A percentile compares a stretch with the other conserved stretches of the same genome.
These are phyloP conservation scores for Abrostola triplasia DNA, from an alignment of 2,888 invertebrate species.

Conservation along the genomic window DNA sequence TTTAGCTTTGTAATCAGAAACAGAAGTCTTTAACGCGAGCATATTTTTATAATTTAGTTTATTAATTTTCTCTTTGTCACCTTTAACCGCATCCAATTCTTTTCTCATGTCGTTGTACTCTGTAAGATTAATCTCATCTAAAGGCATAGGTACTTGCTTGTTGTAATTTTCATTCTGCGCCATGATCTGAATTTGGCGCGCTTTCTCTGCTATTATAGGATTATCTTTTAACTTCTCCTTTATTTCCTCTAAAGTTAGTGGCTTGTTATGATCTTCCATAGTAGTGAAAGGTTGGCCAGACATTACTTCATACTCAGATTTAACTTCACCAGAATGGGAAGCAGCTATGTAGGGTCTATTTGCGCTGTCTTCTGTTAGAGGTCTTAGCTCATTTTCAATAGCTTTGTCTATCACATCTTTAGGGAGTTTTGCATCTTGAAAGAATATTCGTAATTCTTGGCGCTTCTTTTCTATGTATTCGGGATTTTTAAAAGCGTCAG, in stretches of 20 bases:
- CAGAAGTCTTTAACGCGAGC: conserved; percentile 72
- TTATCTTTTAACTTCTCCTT: conserved; percentile 73
- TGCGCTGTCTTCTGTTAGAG: conserved; percentile 56
- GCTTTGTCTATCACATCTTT: conserved; percentile 71
- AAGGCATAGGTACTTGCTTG: conserved; percentile 69
- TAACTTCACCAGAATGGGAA: conserved; percentile 70
- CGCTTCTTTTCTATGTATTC: conserved; percentile 73
- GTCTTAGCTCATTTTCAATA: conserved; percentile 80
- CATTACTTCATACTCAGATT: conserved; percentile 83
- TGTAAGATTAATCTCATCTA: conserved; percentile 73
- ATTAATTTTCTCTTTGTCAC: conserved; percentile 68
- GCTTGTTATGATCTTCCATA: conserved; percentile 72
- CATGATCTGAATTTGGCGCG: conserved; percentile 80
- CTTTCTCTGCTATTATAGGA: conserved; percentile 79
- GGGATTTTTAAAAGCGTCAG: conserved; percentile 59
- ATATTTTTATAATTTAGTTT: conserved; percentile 78
- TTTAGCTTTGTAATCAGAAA: conserved; percentile 65
- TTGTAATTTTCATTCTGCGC: conserved; percentile 57
- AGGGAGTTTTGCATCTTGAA: conserved; percentile 73
- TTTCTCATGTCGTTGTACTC: conserved; percentile 69
- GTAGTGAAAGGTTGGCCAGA: conserved; percentile 82
- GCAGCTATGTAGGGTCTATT: conserved; percentile 77
- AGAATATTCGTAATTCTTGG: conserved; percentile 74
- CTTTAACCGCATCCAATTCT: conserved; percentile 72
- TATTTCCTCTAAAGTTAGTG: conserved; percentile 72